A percentile compares a stretch with the other conserved stretches of the same genome.
phyloP scores from a whole-genome alignment of 1,140 invertebrate genomes.

The Formica exsecta region DNA sequence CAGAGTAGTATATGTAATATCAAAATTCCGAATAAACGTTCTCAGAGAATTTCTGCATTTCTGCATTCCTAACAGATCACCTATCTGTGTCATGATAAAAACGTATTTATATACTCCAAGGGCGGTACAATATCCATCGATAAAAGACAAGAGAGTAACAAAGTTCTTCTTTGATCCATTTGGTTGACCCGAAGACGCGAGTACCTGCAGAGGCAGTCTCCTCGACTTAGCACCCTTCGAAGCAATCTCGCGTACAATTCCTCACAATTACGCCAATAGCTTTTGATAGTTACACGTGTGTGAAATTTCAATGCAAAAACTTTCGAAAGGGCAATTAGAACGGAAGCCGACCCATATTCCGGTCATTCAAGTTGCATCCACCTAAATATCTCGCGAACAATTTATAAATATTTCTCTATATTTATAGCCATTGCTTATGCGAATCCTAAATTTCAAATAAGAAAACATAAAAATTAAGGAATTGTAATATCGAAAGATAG shows the following conservation, averaged over 20 bases:
- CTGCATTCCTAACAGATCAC: slow-evolving; percentile 32
- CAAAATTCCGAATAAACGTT: background rate
- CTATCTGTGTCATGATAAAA: slow-evolving; percentile 34
- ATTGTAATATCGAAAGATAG: too few species aligned
- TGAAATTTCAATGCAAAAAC: slow-evolving; percentile 67
- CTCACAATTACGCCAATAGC: slow-evolving; percentile 37
- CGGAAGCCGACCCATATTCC: slow-evolving; percentile 44
- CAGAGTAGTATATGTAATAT: background rate
- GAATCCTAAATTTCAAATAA: background rate
- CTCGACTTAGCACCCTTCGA: slow-evolving; percentile 54
- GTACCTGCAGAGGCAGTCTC: slow-evolving; percentile 33
- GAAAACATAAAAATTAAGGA: background rate
- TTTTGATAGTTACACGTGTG: slow-evolving; percentile 65
- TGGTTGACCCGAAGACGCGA: slow-evolving; percentile 46
- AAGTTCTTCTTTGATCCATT: slow-evolving; percentile 60
- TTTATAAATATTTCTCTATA: background rate
- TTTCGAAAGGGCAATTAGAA: slow-evolving; percentile 72
- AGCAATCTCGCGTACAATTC: slow-evolving; percentile 53
- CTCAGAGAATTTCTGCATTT: slow-evolving; percentile 15
- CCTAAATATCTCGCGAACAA: slow-evolving; percentile 20
- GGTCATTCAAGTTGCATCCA: slow-evolving; percentile 7
- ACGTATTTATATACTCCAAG: slow-evolving; percentile 49
- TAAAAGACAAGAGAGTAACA: slow-evolving; percentile 45
- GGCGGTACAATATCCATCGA: slow-evolving; percentile 19
- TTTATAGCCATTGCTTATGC: too few species aligned